Conservation (phyloP, 2,888 invertebrate genomes). For the Tetragonula carbonaria region DNA sequence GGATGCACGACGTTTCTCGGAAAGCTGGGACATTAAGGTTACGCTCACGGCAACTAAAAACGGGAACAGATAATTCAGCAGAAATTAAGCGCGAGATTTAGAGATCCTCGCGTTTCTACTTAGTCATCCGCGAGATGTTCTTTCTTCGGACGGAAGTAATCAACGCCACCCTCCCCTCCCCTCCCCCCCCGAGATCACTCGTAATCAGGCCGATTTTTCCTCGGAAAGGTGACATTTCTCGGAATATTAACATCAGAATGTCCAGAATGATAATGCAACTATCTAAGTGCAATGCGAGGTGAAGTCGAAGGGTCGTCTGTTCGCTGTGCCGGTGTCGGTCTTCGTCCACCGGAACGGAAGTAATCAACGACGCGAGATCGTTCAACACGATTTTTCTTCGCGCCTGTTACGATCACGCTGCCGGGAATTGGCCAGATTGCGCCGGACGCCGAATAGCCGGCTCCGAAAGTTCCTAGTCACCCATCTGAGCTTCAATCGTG, state of each 20-base stretch:
- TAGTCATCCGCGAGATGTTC: neutral
- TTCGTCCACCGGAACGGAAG: constrained; percentile 8
- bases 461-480: constrained; percentile 27
- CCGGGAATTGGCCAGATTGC: neutral
- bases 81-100: neutral
- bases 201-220: neutral
- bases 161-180: neutral
- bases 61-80: neutral
- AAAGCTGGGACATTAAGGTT: constrained; percentile 1
- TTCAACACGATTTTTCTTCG: constrained; percentile 24
- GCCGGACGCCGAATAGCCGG: neutral
- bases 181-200: neutral
- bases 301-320: neutral
- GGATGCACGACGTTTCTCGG: constrained; percentile 2
- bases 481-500: constrained; percentile 22
- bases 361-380: constrained; percentile 18
- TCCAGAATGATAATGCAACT: neutral
- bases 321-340: neutral
- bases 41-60: neutral
- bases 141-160: neutral
- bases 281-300: neutral
- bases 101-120: neutral
- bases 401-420: constrained; percentile 1
- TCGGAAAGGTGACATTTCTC: neutral
- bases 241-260: neutral